A percentile compares a stretch with the other conserved stretches of the same genome.
Conservation (phyloP, 1,140 invertebrate species). For the Choristoneura fumiferana region DNA sequence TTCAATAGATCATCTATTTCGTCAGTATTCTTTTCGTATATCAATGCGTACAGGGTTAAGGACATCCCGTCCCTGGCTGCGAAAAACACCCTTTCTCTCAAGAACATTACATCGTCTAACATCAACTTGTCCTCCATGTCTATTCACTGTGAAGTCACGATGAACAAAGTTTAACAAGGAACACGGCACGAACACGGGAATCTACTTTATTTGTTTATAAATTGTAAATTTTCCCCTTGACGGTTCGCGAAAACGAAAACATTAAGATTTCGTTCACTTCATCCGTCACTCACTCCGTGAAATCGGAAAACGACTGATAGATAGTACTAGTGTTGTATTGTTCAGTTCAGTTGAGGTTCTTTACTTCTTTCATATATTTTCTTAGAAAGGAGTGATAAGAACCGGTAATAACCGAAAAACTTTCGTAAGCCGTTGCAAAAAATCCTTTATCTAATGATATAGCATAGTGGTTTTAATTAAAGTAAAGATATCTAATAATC, state of each 20-base stretch:
- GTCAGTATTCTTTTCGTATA: conserved; percentile 81
- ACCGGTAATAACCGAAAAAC: too few relatives aligned
- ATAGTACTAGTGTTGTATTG: conserved; percentile 3
- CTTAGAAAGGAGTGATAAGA: too few relatives aligned
- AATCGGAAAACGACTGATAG: conserved; percentile 18
- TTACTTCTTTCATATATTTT: not conserved
- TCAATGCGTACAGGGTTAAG: conserved; percentile 85
- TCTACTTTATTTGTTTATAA: conserved; percentile 13
- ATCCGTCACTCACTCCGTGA: conserved; percentile 8
- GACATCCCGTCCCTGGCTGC: conserved; percentile 89
- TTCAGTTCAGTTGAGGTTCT: too few relatives aligned
- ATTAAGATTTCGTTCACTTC: conserved; percentile 7
- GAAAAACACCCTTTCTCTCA: conserved; percentile 83
- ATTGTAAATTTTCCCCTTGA: conserved; percentile 8
- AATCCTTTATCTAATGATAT: too few relatives aligned
- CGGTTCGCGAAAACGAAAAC: conserved; percentile 18
- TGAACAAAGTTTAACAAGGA: not conserved
- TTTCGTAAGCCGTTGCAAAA: too few relatives aligned
- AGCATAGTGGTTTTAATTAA: too few relatives aligned
- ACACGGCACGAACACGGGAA: conserved; percentile 4
- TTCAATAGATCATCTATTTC: conserved; percentile 83
- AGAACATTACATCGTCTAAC: conserved; percentile 52
- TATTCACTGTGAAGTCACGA: conserved; percentile 10
- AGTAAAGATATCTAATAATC: too few relatives aligned
- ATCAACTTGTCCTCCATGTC: conserved; percentile 41